Evolutionary conservation across 2,888 invertebrate genomes (phyloP).

Genomic region (Eristalinus aeneus): DNA sequence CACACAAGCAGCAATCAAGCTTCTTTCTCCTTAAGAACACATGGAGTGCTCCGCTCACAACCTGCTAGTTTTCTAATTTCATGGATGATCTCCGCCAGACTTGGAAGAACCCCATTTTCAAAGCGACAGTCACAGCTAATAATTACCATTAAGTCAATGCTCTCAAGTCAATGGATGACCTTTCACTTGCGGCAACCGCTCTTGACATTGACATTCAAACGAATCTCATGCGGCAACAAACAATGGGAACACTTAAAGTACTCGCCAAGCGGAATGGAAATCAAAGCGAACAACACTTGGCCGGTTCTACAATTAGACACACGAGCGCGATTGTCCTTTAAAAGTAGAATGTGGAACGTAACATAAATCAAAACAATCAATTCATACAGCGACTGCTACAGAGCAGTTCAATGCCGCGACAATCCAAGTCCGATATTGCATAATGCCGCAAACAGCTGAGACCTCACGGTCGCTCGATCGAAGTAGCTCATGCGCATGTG

Average conservation of each 20-base stretch:
- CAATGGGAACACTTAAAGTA: not conserved
- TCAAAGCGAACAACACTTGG: not conserved
- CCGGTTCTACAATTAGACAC: slow-evolving; percentile 1
- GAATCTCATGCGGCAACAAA: not conserved
- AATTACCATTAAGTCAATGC: not conserved
- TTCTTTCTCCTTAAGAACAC: not conserved
- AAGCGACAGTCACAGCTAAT: not conserved
- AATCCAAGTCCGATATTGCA: slow-evolving; percentile 3
- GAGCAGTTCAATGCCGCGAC: slow-evolving; percentile 41
- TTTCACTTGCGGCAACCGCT: not conserved
- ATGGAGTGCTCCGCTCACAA: not conserved
- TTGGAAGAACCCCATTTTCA: not conserved
- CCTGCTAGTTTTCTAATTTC: not conserved
- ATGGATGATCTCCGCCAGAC: not conserved
- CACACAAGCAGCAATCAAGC: not conserved
- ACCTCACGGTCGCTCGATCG: slow-evolving; percentile 28
- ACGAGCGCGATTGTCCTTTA: slow-evolving; percentile 34
- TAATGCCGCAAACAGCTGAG: slow-evolving; percentile 24
- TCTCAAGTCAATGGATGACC: not conserved
- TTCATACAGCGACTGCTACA: slow-evolving; percentile 35
- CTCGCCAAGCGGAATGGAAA: not conserved
- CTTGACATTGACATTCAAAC: not conserved
- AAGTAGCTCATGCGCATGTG: not conserved
- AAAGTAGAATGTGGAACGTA: slow-evolving; percentile 34
- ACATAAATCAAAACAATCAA: slow-evolving; percentile 50